Evolutionary conservation across 2,113 vertebrate genomes (phyloP).

Genomic region (Gymnobelideus leadbeateri): DNA sequence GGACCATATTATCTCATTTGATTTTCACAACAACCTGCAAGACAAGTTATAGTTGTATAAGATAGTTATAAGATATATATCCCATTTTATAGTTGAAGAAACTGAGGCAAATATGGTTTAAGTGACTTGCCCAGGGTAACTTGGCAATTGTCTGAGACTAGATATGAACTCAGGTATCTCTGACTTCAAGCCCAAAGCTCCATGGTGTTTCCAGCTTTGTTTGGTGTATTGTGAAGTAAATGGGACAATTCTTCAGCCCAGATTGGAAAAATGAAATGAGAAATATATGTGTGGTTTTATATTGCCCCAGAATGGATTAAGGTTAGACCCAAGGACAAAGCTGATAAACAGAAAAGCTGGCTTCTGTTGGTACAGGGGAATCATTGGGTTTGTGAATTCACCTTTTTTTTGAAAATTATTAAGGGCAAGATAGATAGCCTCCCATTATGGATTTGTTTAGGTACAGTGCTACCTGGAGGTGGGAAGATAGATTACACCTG

Average conservation of each 20-base stretch:
- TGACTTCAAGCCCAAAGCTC: background rate
- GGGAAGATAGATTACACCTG: background rate
- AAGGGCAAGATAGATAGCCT: background rate
- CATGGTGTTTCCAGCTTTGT: background rate
- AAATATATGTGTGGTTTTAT: background rate
- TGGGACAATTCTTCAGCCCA: conserved; percentile 6
- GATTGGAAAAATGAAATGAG: background rate
- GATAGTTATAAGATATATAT: too few relatives aligned
- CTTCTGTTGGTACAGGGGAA: background rate
- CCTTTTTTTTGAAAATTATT: conserved; percentile 20
- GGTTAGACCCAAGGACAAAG: background rate
- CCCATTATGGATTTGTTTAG: background rate
- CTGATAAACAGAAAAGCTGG: background rate
- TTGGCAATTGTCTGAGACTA: background rate
- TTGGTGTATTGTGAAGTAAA: background rate
- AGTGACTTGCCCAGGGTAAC: background rate
- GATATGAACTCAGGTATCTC: background rate
- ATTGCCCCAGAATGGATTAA: background rate
- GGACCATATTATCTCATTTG: background rate
- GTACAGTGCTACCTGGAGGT: background rate
- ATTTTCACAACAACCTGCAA: background rate
- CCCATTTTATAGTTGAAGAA: background rate
- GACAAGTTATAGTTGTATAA: background rate
- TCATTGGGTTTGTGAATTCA: background rate
- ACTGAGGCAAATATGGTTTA: background rate